Percentiles rank a stretch among this genome's conserved stretches.
Evolutionary conservation across 2,888 invertebrate genomes (phyloP).

Genomic region (Miltochrista miniata): DNA sequence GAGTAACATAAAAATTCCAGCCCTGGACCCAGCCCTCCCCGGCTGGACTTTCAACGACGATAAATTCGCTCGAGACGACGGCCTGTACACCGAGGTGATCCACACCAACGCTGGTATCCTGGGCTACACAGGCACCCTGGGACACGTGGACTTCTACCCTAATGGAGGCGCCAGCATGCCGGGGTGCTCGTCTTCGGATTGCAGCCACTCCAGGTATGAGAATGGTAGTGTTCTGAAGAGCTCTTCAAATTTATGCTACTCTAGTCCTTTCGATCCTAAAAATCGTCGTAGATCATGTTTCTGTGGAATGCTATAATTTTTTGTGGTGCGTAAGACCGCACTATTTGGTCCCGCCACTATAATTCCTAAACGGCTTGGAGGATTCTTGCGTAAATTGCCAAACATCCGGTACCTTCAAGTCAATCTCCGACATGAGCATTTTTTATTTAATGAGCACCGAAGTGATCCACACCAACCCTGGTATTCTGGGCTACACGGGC

Average conservation of each 20-base stretch:
- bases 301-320: too few relatives aligned
- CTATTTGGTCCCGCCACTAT: too few relatives aligned
- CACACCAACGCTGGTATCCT: slow-evolving; percentile 19
- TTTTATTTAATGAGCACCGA: too few relatives aligned
- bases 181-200: slow-evolving; percentile 21
- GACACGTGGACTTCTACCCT: slow-evolving; percentile 21
- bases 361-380: too few relatives aligned
- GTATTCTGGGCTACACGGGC: slow-evolving; percentile 33
- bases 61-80: slow-evolving; percentile 7
- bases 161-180: slow-evolving; percentile 22
- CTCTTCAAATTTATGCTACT: too few relatives aligned
- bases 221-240: too few relatives aligned
- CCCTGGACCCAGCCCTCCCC: slow-evolving; percentile 15
- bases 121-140: slow-evolving; percentile 39
- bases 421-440: too few relatives aligned
- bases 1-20: not conserved
- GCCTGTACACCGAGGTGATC: slow-evolving; percentile 17
- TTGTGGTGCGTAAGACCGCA: too few relatives aligned
- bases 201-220: slow-evolving; percentile 47
- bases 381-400: too few relatives aligned
- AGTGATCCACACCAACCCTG: slow-evolving; percentile 18
- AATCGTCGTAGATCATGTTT: too few relatives aligned
- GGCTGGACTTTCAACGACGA: slow-evolving; percentile 4
- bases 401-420: too few relatives aligned
- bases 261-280: too few relatives aligned